A percentile compares a stretch with the other conserved stretches of the same genome.
Conservation (phyloP, 2,888 invertebrate genomes). For the Gerris lacustris region DNA sequence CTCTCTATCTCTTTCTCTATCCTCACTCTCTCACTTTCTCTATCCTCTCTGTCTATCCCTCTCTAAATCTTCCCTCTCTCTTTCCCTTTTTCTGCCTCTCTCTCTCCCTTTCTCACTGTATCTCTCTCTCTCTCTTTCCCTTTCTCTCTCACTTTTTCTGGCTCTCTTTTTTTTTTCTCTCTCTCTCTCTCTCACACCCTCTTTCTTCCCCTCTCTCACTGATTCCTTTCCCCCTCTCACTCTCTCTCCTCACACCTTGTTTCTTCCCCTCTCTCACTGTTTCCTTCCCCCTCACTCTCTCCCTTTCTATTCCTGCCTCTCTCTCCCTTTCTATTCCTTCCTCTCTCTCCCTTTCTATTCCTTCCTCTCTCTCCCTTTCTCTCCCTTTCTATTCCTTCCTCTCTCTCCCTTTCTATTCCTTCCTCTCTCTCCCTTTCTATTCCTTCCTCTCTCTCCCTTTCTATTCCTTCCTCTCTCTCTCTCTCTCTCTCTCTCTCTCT, state of each 20-base stretch:
- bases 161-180: background rate
- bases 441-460: background rate
- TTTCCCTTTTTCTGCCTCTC: background rate
- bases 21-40: background rate
- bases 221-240: background rate
- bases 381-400: background rate
- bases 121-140: background rate
- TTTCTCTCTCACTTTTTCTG: background rate
- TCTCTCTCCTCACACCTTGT: background rate
- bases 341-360: conserved; percentile 10
- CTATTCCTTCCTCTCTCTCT: background rate
- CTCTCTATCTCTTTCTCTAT: conserved; percentile 10
- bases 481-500: background rate
- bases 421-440: conserved; percentile 7
- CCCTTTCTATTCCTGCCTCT: background rate
- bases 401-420: conserved; percentile 9
- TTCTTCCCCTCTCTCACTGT: background rate
- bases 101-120: background rate
- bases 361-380: conserved; percentile 5
- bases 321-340: background rate
- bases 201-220: background rate
- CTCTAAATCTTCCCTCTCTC: background rate
- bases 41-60: conserved; percentile 6
- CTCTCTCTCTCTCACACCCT: background rate
- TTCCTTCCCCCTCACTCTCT: background rate